Percentiles rank a stretch among this genome's conserved stretches.
These are phyloP conservation scores for Picus viridis DNA, from an alignment of 2,797 vertebrate genomes.

Conservation along the genomic window DNA sequence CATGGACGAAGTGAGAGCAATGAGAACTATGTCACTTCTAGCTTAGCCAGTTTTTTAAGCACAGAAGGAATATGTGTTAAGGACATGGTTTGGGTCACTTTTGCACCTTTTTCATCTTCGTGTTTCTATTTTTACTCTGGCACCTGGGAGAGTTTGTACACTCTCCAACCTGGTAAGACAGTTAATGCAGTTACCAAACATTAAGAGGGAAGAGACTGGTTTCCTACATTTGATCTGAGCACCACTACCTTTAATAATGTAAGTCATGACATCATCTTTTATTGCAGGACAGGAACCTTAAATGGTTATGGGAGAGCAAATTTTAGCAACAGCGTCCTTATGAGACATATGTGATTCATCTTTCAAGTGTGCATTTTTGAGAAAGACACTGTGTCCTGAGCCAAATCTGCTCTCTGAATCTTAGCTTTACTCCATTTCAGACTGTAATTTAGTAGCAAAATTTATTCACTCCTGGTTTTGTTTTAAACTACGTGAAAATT, in stretches of 20 bases:
- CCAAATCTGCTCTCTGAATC: neutral
- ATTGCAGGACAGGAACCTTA: neutral
- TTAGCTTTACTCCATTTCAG: neutral
- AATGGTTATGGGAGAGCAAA: neutral
- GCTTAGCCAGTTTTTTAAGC: slow-evolving; percentile 5
- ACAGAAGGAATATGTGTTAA: neutral
- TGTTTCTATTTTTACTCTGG: slow-evolving; percentile 2
- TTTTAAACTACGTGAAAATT: neutral
- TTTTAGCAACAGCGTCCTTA: neutral
- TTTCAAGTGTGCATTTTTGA: neutral
- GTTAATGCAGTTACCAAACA: neutral
- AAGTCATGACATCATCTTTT: slow-evolving; percentile 38
- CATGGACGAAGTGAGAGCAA: neutral
- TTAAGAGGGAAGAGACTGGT: neutral
- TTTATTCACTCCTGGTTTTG: neutral
- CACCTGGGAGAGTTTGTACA: neutral
- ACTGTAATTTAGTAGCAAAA: neutral
- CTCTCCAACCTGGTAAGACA: neutral
- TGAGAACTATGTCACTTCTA: neutral
- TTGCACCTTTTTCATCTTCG: neutral
- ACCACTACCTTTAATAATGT: neutral
- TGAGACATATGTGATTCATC: slow-evolving; percentile 8
- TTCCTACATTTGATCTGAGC: slow-evolving; percentile 14
- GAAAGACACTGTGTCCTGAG: neutral
- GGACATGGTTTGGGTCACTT: neutral